Conservation (phyloP, 2,888 invertebrate species). For the Scaeva pyrastri region DNA sequence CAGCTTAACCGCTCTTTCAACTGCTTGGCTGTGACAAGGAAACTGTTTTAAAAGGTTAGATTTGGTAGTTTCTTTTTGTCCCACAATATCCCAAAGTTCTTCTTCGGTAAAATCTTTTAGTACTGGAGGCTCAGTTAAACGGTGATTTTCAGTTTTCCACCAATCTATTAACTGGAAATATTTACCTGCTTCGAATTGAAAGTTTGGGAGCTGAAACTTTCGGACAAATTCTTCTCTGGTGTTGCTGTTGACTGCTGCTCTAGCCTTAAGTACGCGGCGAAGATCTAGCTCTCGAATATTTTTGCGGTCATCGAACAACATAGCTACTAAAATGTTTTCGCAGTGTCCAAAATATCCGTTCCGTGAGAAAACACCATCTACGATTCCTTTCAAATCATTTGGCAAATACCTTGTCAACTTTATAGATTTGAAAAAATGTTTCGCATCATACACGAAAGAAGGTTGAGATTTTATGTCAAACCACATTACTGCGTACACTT, state of each 20-base stretch:
- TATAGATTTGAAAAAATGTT: no score
- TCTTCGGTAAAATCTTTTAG: neutral
- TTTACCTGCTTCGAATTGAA: no score
- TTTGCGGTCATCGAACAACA: neutral
- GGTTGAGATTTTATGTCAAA: slow-evolving; percentile 2
- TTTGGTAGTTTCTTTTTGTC: neutral
- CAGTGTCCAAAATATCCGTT: slow-evolving; percentile 1
- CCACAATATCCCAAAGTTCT: neutral
- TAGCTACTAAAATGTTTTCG: no score
- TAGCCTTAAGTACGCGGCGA: neutral
- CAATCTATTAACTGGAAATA: slow-evolving; percentile 10
- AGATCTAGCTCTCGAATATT: neutral
- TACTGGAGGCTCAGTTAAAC: neutral
- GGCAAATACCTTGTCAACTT: neutral
- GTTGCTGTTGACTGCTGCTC: neutral
- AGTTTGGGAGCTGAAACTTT: neutral
- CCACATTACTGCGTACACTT: slow-evolving; percentile 18
- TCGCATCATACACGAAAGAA: neutral
- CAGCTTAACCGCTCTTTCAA: no score
- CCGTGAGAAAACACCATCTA: neutral
- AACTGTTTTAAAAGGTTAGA: neutral
- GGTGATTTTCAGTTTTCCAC: slow-evolving; percentile 10
- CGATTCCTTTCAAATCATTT: neutral
- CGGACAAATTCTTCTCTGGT: neutral
- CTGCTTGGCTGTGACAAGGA: neutral